Evolutionary conservation across 2,113 vertebrate genomes (phyloP).

Genomic region (Irena cyanogastra): DNA sequence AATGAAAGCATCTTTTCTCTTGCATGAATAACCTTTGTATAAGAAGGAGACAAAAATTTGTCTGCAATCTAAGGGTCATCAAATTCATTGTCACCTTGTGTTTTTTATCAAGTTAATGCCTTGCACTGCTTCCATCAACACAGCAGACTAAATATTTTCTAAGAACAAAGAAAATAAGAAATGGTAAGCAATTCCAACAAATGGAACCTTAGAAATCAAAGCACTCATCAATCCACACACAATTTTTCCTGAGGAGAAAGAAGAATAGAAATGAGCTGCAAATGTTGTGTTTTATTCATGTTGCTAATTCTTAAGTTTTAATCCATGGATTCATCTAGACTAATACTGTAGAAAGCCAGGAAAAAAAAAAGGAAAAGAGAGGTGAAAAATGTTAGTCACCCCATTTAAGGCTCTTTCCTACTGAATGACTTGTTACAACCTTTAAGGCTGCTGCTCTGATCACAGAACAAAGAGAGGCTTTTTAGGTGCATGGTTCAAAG

Average conservation of each 20-base stretch:
- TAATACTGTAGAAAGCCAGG: neutral
- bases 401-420: neutral
- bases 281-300: neutral
- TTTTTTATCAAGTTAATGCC: neutral
- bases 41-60: neutral
- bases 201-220: neutral
- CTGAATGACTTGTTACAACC: neutral
- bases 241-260: neutral
- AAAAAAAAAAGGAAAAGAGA: no score
- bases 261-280: neutral
- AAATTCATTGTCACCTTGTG: neutral
- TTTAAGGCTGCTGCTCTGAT: neutral
- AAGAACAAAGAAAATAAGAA: neutral
- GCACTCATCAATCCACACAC: rapidly evolving
- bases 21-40: neutral
- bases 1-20: neutral
- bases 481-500: neutral
- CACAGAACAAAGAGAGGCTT: neutral
- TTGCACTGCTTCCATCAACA: neutral
- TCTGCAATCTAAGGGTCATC: neutral
- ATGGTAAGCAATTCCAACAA: neutral
- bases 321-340: neutral
- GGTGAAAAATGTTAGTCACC: neutral
- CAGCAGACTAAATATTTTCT: neutral
- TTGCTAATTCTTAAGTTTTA: neutral